Conservation (phyloP, 2,888 invertebrate species). For the Andrena minutula region DNA sequence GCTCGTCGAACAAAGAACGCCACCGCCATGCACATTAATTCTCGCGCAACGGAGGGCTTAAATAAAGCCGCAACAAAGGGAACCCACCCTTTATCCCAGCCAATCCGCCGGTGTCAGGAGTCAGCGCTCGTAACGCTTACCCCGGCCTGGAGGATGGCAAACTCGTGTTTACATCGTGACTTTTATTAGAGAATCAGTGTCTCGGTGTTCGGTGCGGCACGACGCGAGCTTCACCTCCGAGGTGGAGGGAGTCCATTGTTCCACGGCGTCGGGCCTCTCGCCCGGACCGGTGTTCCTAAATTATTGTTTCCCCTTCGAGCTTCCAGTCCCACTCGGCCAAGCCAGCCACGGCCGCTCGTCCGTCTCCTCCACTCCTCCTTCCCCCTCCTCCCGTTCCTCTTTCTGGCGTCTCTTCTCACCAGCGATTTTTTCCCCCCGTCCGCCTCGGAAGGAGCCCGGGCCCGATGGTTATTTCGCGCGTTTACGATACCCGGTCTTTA, state of each 20-base stretch:
- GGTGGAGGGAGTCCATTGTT: slow-evolving; percentile 58
- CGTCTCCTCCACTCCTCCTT: not conserved
- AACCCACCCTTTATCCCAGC: slow-evolving; percentile 22
- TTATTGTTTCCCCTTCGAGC: slow-evolving; percentile 70
- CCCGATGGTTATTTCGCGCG: slow-evolving; percentile 77
- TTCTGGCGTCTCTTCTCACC: slow-evolving; percentile 39
- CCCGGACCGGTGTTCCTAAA: slow-evolving; percentile 67
- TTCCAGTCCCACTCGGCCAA: slow-evolving; percentile 31
- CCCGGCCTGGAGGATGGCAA: slow-evolving; percentile 30
- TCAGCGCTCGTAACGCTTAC: slow-evolving; percentile 42
- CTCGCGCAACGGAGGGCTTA: slow-evolving; percentile 6
- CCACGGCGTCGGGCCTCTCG: slow-evolving; percentile 48
- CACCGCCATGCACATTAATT: slow-evolving; percentile 41
- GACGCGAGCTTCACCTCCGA: slow-evolving; percentile 37
- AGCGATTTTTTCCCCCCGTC: slow-evolving; percentile 46
- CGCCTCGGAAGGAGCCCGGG: slow-evolving; percentile 47
- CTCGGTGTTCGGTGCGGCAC: slow-evolving; percentile 54
- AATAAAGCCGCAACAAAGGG: slow-evolving; percentile 41
- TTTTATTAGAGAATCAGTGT: slow-evolving; percentile 77
- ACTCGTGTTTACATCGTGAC: slow-evolving; percentile 61
- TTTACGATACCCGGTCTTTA: slow-evolving; percentile 78
- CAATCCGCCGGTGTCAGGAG: slow-evolving; percentile 27
- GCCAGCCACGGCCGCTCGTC: slow-evolving; percentile 8
- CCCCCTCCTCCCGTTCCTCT: slow-evolving; percentile 14
- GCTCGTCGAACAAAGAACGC: slow-evolving; percentile 16